phyloP scores from a whole-genome alignment of 2,888 invertebrate genomes.

The Monochamus alternatus region DNA sequence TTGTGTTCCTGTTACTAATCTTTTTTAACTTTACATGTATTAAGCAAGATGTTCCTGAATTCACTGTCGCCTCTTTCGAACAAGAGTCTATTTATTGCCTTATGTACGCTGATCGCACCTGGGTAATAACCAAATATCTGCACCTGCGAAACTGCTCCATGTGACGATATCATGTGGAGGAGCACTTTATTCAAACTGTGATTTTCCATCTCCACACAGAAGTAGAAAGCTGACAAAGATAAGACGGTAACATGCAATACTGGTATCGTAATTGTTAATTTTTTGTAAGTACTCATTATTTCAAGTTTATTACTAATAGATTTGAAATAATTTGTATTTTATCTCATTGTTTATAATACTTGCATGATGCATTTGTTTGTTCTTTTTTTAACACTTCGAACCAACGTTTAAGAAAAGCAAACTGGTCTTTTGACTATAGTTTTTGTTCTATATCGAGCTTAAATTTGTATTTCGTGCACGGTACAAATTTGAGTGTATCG shows the following conservation, averaged over 20 bases:
- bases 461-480: too few species aligned
- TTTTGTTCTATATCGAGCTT: background rate
- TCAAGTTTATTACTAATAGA: slow-evolving; percentile 41
- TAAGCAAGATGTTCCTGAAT: slow-evolving; percentile 56
- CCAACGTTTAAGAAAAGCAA: background rate
- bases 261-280: slow-evolving; percentile 35
- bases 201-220: slow-evolving; percentile 35
- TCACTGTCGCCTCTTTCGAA: slow-evolving; percentile 44
- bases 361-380: slow-evolving; percentile 37
- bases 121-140: slow-evolving; percentile 40
- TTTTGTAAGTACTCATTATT: slow-evolving; percentile 46
- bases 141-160: slow-evolving; percentile 40
- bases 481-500: background rate
- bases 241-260: slow-evolving; percentile 37
- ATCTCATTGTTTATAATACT: slow-evolving; percentile 36
- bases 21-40: slow-evolving; percentile 66
- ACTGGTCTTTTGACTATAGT: background rate
- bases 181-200: slow-evolving; percentile 24
- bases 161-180: slow-evolving; percentile 45
- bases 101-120: slow-evolving; percentile 43
- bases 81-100: slow-evolving; percentile 47
- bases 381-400: slow-evolving; percentile 6
- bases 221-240: slow-evolving; percentile 40
- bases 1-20: slow-evolving; percentile 60
- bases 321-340: slow-evolving; percentile 46